A percentile compares a stretch with the other conserved stretches of the same genome.
Evolutionary conservation across 2,888 invertebrate species (phyloP).

Genomic region (Schizaphis graminum): DNA sequence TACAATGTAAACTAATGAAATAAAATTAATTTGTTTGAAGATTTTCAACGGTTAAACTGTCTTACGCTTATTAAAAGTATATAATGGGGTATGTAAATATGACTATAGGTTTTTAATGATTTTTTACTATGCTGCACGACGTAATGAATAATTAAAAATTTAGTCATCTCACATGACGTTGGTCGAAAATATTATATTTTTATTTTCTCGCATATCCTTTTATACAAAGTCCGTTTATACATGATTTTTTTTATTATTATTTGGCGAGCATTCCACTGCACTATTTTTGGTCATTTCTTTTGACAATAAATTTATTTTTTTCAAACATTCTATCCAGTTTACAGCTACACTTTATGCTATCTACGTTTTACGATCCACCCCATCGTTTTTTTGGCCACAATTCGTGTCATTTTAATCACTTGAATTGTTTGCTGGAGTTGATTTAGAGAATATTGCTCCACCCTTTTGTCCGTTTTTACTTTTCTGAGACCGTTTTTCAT

Average conservation of each 20-base stretch:
- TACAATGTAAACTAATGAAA: neutral
- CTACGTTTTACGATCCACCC: slow-evolving; percentile 43
- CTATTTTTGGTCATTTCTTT: slow-evolving; percentile 33
- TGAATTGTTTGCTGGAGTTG: slow-evolving; percentile 52
- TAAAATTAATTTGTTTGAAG: neutral
- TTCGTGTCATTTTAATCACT: slow-evolving; percentile 59
- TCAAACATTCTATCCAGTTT: slow-evolving; percentile 33
- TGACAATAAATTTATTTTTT: slow-evolving; percentile 54
- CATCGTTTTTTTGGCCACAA: slow-evolving; percentile 37
- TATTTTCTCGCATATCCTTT: neutral
- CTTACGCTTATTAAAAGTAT: neutral
- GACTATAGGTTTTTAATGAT: neutral
- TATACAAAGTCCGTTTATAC: neutral
- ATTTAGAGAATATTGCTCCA: slow-evolving; percentile 34
- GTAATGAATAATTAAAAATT: slow-evolving; percentile 19
- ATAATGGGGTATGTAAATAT: neutral
- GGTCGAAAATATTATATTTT: neutral
- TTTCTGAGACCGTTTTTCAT: slow-evolving; percentile 16
- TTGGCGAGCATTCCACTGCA: slow-evolving; percentile 22
- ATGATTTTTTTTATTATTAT: slow-evolving; percentile 25
- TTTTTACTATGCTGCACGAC: neutral
- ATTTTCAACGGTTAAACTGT: neutral
- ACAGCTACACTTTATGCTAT: neutral
- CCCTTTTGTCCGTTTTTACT: neutral
- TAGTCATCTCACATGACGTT: neutral